phyloP scores from a whole-genome alignment of 2,888 invertebrate species.

The Stratiomys singularior region DNA sequence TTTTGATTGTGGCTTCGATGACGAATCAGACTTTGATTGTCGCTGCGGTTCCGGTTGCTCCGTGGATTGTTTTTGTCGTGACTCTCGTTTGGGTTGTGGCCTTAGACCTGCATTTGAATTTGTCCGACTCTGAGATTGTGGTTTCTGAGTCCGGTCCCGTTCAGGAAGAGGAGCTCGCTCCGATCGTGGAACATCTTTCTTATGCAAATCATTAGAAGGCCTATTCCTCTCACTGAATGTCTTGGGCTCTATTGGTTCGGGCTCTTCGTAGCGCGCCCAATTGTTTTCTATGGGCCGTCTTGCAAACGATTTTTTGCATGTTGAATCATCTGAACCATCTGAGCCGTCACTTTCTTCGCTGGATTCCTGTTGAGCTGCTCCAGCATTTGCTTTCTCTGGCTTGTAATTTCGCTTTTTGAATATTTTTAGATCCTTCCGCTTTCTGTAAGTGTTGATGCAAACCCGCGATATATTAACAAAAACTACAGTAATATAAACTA shows the following conservation, averaged over 20 bases:
- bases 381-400: constrained; percentile 52
- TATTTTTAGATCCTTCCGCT: constrained; percentile 58
- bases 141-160: too few species aligned
- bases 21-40: too few species aligned
- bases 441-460: neutral
- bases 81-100: too few species aligned
- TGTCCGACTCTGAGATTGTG: too few species aligned
- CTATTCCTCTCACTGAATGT: constrained; percentile 53
- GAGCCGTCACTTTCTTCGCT: constrained; percentile 55
- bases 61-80: too few species aligned
- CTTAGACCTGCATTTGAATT: too few species aligned
- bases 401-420: constrained; percentile 13
- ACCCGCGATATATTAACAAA: too few species aligned
- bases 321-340: constrained; percentile 55
- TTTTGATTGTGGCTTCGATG: too few species aligned
- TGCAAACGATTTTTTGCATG: constrained; percentile 57
- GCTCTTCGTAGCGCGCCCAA: constrained; percentile 53
- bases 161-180: too few species aligned
- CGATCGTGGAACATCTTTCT: too few species aligned
- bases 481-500: neutral
- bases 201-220: too few species aligned
- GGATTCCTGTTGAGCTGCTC: neutral
- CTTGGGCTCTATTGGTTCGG: constrained; percentile 55
- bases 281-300: constrained; percentile 54
- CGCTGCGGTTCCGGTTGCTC: too few species aligned